These are phyloP conservation scores for Mystacides longicornis DNA, from an alignment of 2,888 invertebrate genomes.

Conservation along the genomic window DNA sequence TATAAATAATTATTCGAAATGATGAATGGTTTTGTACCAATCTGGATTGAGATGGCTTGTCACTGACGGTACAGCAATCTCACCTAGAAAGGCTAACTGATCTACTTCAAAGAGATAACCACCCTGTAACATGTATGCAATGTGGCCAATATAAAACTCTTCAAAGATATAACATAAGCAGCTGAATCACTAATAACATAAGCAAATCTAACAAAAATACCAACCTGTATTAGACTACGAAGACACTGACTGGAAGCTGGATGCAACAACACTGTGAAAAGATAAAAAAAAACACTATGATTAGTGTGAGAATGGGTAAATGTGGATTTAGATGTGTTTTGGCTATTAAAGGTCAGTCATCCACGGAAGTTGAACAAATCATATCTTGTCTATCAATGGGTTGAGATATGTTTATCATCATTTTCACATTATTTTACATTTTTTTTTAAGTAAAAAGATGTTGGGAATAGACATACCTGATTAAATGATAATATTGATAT, in stretches of 20 bases:
- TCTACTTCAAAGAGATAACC: conserved; percentile 24
- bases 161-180: too few species aligned
- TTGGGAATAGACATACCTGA: too few species aligned
- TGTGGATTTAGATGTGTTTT: not conserved
- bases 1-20: not conserved
- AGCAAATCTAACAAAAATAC: too few species aligned
- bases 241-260: not conserved
- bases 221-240: too few species aligned
- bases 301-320: not conserved
- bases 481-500: too few species aligned
- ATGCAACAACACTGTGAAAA: not conserved
- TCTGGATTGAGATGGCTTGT: conserved; percentile 46
- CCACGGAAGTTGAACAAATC: conserved; percentile 17
- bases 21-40: conserved; percentile 32
- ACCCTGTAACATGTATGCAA: conserved; percentile 17
- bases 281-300: not conserved
- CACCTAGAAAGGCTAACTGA: conserved; percentile 42
- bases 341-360: conserved; percentile 6
- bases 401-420: conserved; percentile 13
- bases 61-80: conserved; percentile 38
- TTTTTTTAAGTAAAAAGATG: too few species aligned
- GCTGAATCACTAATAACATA: too few species aligned
- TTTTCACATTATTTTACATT: too few species aligned
- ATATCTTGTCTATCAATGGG: conserved; percentile 4
- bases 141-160: conserved; percentile 19